Evolutionary conservation across 2,113 vertebrate species (phyloP).

Genomic region (Zootoca vivipara): DNA sequence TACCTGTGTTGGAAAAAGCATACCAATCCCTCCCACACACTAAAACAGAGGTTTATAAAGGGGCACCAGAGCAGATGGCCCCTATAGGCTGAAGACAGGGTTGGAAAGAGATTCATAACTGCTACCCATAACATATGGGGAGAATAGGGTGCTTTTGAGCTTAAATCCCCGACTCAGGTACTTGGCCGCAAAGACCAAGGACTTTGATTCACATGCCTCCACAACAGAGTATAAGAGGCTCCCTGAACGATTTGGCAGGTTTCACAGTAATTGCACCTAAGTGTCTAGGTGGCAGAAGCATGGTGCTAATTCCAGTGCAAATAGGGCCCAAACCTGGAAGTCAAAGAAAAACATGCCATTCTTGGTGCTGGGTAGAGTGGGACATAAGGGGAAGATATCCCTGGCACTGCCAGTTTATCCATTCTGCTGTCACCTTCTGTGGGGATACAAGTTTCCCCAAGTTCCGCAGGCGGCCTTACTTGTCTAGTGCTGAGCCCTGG

Average conservation of each 20-base stretch:
- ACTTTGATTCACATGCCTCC: background rate
- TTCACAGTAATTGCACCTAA: background rate
- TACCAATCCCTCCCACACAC: background rate
- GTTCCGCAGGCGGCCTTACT: conserved; percentile 80
- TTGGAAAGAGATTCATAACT: background rate
- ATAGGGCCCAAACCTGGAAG: background rate
- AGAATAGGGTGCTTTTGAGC: background rate
- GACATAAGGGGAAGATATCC: background rate
- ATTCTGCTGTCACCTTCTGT: background rate
- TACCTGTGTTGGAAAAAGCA: background rate
- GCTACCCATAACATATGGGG: background rate
- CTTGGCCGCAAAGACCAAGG: background rate
- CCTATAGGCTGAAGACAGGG: background rate
- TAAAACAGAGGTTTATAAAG: background rate
- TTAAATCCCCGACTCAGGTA: background rate
- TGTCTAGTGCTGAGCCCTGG: conserved; percentile 94
- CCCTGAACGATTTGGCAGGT: background rate
- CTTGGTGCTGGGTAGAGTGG: background rate
- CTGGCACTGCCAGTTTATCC: background rate
- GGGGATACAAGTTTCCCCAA: background rate
- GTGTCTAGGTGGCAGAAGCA: background rate
- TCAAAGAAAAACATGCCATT: background rate
- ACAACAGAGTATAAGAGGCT: background rate
- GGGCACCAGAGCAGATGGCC: background rate
- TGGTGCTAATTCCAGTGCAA: background rate